These are phyloP conservation scores for Synergus umbraculus DNA, from an alignment of 2,888 invertebrate species.

Conservation along the genomic window DNA sequence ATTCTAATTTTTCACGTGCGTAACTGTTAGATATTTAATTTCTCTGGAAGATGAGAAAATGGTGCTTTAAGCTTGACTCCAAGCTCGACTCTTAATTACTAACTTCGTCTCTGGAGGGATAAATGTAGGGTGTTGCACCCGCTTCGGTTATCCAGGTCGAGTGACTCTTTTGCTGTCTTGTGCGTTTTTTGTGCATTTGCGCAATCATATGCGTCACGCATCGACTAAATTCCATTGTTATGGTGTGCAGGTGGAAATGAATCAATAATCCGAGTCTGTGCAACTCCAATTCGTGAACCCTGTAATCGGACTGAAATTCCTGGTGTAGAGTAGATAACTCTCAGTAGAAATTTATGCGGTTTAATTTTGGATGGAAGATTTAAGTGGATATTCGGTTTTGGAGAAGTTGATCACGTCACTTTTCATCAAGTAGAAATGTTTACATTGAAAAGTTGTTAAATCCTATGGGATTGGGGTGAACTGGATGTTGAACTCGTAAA, in stretches of 20 bases:
- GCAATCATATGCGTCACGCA: constrained; percentile 8
- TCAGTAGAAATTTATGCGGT: not conserved
- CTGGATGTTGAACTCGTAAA: not conserved
- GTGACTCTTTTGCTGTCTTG: constrained; percentile 11
- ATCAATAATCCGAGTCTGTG: constrained; percentile 13
- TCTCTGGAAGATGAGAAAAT: not conserved
- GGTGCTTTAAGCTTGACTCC: constrained; percentile 7
- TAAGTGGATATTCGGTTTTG: not conserved
- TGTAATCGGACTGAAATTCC: not conserved
- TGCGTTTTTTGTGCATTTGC: not conserved
- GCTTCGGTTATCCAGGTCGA: not conserved
- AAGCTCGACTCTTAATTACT: constrained; percentile 7
- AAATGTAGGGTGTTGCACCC: constrained; percentile 4
- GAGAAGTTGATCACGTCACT: not conserved
- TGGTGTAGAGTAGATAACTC: not conserved
- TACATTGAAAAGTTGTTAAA: not conserved
- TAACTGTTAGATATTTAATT: constrained; percentile 13
- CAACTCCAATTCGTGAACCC: constrained; percentile 4
- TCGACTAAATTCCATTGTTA: constrained; percentile 13
- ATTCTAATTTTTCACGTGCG: not conserved
- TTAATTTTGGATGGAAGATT: not conserved
- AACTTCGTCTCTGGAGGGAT: not conserved
- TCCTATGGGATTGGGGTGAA: not conserved
- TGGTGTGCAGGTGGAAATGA: not conserved
- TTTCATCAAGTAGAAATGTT: not conserved